Conservation (phyloP, 2,797 vertebrate genomes). For the Bradypodion ventrale region DNA sequence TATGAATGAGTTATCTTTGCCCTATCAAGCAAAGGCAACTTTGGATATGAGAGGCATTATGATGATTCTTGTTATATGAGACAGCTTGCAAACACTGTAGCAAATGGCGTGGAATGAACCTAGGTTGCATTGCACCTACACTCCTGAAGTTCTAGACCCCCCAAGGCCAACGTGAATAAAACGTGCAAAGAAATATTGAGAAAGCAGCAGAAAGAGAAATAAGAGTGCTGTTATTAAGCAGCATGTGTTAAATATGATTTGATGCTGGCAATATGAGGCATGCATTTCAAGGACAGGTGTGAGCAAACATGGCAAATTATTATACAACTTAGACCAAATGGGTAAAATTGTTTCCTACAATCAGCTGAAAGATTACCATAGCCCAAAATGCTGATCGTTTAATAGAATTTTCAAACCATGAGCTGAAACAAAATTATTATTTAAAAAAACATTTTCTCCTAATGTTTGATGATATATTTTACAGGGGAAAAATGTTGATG, state of each 20-base stretch:
- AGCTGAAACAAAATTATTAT: no score
- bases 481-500: neutral
- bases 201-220: neutral
- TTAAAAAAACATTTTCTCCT: no score
- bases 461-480: neutral
- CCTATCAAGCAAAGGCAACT: neutral
- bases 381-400: neutral
- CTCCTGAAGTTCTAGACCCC: neutral
- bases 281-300: neutral
- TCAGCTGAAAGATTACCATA: neutral
- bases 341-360: neutral
- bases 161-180: neutral
- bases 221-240: neutral
- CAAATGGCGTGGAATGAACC: neutral
- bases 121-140: neutral
- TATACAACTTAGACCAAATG: neutral
- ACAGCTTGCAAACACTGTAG: neutral
- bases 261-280: no score
- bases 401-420: neutral
- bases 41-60: neutral
- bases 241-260: neutral
- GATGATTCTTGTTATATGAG: neutral
- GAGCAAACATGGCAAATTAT: neutral
- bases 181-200: neutral
- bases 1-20: neutral